phyloP scores from a whole-genome alignment of 1,140 invertebrate genomes.

The Drosophila lacteicornis region DNA sequence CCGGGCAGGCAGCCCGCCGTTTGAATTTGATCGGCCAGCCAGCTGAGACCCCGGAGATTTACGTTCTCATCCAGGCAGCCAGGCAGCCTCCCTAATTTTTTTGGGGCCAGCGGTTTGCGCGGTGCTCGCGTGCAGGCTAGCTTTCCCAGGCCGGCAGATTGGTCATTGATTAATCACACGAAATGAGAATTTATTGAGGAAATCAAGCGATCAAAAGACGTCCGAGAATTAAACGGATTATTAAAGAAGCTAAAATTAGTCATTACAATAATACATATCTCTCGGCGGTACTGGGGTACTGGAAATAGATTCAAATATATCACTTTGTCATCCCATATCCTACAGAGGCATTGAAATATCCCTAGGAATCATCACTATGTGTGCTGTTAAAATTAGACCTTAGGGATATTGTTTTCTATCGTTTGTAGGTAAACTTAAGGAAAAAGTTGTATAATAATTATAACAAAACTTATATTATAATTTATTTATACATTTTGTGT shows the following conservation, averaged over 20 bases:
- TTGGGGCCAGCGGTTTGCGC: neutral
- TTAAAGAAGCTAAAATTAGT: conserved; percentile 32
- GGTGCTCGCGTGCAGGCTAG: conserved; percentile 9
- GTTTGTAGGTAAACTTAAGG: no score
- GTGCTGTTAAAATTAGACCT: neutral
- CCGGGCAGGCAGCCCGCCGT: conserved; percentile 16
- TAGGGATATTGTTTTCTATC: no score
- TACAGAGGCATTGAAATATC: no score
- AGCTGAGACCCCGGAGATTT: conserved; percentile 50
- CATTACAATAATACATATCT: conserved; percentile 31
- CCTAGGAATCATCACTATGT: neutral
- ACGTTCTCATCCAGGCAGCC: conserved; percentile 26
- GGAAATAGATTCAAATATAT: conserved; percentile 5
- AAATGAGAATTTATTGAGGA: conserved; percentile 47
- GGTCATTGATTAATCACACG: conserved; percentile 45
- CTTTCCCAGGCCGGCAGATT: conserved; percentile 33
- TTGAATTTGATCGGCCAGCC: conserved; percentile 39
- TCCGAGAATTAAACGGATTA: conserved; percentile 21
- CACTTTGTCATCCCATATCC: neutral
- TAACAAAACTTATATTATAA: no score
- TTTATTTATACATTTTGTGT: neutral
- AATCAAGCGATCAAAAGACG: conserved; percentile 42
- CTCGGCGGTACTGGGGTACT: neutral
- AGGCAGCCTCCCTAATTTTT: neutral
- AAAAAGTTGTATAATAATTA: no score